Evolutionary conservation across 2,797 vertebrate genomes (phyloP), one percentile per base, ranked within the genome.

Genomic region (Manis pentadactyla): DNA sequence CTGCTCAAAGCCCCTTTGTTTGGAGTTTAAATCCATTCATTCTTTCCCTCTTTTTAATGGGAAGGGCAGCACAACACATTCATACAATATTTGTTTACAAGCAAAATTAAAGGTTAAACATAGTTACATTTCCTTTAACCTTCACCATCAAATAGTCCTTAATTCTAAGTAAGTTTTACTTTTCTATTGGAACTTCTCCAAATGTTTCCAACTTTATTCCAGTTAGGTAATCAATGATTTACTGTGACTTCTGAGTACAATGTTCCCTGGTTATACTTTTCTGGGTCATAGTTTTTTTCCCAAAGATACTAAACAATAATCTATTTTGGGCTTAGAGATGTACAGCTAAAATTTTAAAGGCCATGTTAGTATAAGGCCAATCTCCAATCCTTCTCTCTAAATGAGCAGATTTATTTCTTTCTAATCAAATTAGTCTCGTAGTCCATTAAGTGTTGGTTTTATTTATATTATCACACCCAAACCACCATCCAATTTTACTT

Each of bases 361-460:
- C 18, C 79, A 90, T 75, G 61, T 68, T 42, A 57, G 23, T 59
- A 34, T 73, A 86, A 96, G 51, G 68, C 27, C 13, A 79, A 57
- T 84, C 87, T 94, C 57, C 31, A 57, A 53, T 14, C 83, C 29
- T n/a, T 79, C 23, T 53, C 39, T 96, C 55, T 69, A 23, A 34
- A 68, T 86, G 42, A 61, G 51, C 19, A 84, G 29, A 73, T 49
- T 69, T 57, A 78, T 64, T 86, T 89, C 63, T 92, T 91, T 71
- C 51, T 92, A 88, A 90, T 3, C 57, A 95, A 87, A 49, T 34
- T 49, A 83, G 39, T 27, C 14, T 74, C 23, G 84, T 59, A 78
- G 27, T 79, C 11, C 57, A 74, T 93, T 83, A 90, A 94, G 69
- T 57, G 34, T 63, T 73, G 42, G 25, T 90, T 83, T 88, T 51